Conservation (phyloP, 1,140 invertebrate genomes). For the Drosophila rhopaloa region DNA sequence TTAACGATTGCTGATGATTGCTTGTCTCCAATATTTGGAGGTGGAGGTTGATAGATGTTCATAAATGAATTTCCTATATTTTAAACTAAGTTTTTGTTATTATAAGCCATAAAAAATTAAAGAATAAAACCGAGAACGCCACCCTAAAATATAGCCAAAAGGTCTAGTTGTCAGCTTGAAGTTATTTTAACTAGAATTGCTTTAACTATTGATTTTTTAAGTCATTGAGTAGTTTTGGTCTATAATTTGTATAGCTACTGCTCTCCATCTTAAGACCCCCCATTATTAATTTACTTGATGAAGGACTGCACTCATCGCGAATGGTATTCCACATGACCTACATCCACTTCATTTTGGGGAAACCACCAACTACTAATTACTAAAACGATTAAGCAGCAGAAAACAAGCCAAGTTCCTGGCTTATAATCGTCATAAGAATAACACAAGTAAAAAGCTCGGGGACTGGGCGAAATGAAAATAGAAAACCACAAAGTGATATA, state of each 20-base stretch:
- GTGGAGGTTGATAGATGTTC: not conserved
- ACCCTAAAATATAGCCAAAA: too few relatives aligned
- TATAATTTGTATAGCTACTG: too few relatives aligned
- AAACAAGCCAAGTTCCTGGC: constrained; percentile 17
- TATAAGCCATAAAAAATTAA: too few relatives aligned
- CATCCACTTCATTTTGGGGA: constrained; percentile 10
- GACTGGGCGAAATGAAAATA: constrained; percentile 47
- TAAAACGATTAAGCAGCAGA: constrained; percentile 61
- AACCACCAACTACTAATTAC: constrained; percentile 63
- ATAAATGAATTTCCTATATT: too few relatives aligned
- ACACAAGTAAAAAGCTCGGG: constrained; percentile 25
- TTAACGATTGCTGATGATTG: constrained; percentile 38
- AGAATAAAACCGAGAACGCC: too few relatives aligned
- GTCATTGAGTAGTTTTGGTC: too few relatives aligned
- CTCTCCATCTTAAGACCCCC: too few relatives aligned
- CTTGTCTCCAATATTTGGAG: not conserved
- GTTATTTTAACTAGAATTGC: too few relatives aligned
- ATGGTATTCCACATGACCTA: constrained; percentile 22
- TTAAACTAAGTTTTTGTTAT: too few relatives aligned
- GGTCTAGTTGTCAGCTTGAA: too few relatives aligned
- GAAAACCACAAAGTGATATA: constrained; percentile 74
- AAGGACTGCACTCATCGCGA: not conserved
- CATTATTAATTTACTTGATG: constrained; percentile 6
- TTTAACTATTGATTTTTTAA: too few relatives aligned
- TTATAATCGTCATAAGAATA: constrained; percentile 50